phyloP scores from a whole-genome alignment of 2,113 vertebrate genomes.

The Brachyhypopomus gauderio region DNA sequence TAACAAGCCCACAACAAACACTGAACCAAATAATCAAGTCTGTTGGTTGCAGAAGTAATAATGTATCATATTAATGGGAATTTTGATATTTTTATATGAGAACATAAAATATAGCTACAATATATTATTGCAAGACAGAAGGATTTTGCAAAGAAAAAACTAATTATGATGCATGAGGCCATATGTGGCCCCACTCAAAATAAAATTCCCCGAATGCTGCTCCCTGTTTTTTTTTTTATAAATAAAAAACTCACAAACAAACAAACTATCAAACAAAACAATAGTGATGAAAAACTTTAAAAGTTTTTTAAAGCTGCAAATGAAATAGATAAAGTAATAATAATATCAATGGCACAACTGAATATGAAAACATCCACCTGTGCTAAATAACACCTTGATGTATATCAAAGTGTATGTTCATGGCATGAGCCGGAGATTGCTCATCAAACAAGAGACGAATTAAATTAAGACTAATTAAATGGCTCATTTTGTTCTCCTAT shows the following conservation, averaged over 20 bases:
- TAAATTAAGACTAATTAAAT: conserved; percentile 5
- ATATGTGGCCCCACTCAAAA: not conserved
- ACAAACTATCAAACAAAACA: not conserved
- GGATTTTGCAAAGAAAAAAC: not conserved
- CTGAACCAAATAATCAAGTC: not conserved
- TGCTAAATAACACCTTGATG: conserved; percentile 3
- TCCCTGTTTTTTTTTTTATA: not conserved
- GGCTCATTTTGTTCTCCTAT: not conserved
- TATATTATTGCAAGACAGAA: not conserved
- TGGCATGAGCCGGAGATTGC: not conserved
- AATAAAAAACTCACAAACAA: too few species aligned
- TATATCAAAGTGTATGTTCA: conserved; percentile 17
- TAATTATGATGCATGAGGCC: not conserved
- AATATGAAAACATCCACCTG: not conserved
- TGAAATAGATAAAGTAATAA: too few species aligned
- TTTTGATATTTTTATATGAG: not conserved
- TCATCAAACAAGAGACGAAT: conserved; percentile 28
- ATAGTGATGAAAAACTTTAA: too few species aligned
- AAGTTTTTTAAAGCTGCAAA: too few species aligned
- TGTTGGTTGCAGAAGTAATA: not conserved
- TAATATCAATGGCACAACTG: not conserved
- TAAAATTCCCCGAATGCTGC: not conserved
- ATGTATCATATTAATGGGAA: too few species aligned
- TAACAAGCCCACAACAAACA: not conserved
- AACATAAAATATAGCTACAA: not conserved